These are phyloP conservation scores for Rutpela maculata DNA, from an alignment of 2,888 invertebrate genomes.

Conservation along the genomic window DNA sequence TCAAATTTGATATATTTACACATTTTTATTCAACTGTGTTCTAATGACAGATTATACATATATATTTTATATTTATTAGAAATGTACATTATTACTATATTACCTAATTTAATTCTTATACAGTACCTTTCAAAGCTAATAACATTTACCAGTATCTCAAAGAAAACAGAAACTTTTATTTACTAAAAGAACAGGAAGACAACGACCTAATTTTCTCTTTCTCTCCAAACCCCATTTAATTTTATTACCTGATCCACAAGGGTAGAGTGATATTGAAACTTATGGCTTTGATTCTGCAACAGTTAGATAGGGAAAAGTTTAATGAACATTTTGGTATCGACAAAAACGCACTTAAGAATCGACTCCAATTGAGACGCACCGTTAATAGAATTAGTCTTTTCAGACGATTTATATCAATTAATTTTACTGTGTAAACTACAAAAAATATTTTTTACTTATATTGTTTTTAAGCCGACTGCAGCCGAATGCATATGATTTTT, in stretches of 20 bases:
- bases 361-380: too few relatives aligned
- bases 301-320: neutral
- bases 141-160: neutral
- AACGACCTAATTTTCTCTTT: neutral
- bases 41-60: too few relatives aligned
- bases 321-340: neutral
- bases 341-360: too few relatives aligned
- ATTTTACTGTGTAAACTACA: neutral
- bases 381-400: neutral
- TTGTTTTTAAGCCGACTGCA: too few relatives aligned
- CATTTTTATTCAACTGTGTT: too few relatives aligned
- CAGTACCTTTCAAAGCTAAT: too few relatives aligned
- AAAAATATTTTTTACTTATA: too few relatives aligned
- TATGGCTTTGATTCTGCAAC: neutral
- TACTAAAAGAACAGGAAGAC: neutral
- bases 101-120: too few relatives aligned
- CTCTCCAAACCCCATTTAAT: neutral
- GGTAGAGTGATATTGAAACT: neutral
- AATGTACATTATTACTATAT: too few relatives aligned
- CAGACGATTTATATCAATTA: neutral
- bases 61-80: too few relatives aligned
- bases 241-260: neutral
- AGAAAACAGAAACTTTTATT: neutral
- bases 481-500: too few relatives aligned
- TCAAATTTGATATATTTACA: too few relatives aligned